Percentiles rank a stretch among this genome's conserved stretches.
Evolutionary conservation across 1,140 invertebrate genomes (phyloP).

Genomic region (Megalonaias nervosa): DNA sequence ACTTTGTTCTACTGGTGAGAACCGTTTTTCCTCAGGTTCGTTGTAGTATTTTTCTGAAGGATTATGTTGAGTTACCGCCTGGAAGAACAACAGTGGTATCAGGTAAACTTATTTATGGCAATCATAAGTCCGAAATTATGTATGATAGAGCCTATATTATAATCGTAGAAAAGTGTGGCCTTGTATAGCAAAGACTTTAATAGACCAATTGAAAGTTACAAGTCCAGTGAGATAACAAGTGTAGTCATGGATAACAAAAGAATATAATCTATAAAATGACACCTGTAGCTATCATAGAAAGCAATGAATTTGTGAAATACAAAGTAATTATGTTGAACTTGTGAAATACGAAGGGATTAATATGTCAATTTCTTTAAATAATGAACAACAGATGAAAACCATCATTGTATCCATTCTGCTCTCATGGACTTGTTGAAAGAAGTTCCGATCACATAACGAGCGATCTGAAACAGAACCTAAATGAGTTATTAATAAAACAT

Average conservation of each 20-base stretch:
- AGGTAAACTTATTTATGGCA: neutral
- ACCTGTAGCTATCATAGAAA: neutral
- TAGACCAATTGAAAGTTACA: neutral
- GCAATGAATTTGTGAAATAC: no score
- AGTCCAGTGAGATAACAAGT: neutral
- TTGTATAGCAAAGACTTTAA: constrained; percentile 6
- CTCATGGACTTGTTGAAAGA: neutral
- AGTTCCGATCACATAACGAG: neutral
- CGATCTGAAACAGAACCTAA: neutral
- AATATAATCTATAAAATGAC: constrained; percentile 3
- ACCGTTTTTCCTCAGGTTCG: neutral
- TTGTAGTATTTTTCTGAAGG: neutral
- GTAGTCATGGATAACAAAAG: neutral
- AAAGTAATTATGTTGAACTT: neutral
- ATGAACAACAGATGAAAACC: neutral
- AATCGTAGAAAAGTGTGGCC: neutral
- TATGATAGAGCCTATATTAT: neutral
- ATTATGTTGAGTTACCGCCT: constrained; percentile 10
- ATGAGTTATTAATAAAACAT: constrained; percentile 16
- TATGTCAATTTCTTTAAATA: no score
- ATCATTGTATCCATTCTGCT: neutral
- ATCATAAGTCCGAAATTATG: neutral
- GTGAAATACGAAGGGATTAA: neutral
- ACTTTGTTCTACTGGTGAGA: neutral
- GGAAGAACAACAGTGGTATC: neutral